A percentile compares a stretch with the other conserved stretches of the same genome.
Conservation (phyloP, 2,888 invertebrate genomes). For the Drosophila testacea region DNA sequence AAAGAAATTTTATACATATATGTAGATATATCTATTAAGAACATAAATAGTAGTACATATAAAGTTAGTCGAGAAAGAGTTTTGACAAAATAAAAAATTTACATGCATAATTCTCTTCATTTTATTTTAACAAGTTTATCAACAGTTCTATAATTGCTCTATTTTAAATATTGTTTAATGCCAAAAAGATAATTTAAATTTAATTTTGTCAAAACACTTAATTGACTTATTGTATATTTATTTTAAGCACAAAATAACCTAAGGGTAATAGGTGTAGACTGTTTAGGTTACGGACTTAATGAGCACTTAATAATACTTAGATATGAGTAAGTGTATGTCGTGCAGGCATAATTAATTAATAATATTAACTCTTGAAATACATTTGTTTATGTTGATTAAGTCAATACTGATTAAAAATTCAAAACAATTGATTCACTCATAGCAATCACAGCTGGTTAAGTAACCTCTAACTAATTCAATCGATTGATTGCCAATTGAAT, state of each 20-base stretch:
- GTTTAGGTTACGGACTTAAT: background rate
- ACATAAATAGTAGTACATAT: background rate
- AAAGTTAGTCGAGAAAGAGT: background rate
- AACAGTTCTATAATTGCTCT: background rate
- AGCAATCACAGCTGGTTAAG: background rate
- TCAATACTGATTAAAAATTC: constrained; percentile 3
- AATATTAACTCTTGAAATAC: constrained; percentile 1
- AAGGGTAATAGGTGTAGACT: background rate
- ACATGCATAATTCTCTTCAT: background rate
- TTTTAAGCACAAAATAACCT: background rate
- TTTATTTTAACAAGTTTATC: background rate
- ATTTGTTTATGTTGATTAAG: constrained; percentile 4
- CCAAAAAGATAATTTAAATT: too few relatives aligned
- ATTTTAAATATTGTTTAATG: too few relatives aligned
- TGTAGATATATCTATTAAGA: background rate
- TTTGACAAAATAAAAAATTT: too few relatives aligned
- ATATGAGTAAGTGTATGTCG: constrained; percentile 1
- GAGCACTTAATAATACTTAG: constrained; percentile 1
- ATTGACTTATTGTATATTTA: too few relatives aligned
- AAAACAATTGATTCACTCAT: constrained; percentile 2
- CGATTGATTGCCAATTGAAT: background rate
- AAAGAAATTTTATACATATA: background rate
- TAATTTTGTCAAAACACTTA: too few relatives aligned
- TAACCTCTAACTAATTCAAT: background rate
- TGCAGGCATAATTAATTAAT: constrained; percentile 9